Percentiles rank a stretch among this genome's conserved stretches.
Evolutionary conservation across 2,797 vertebrate genomes (phyloP).

Genomic region (Etheostoma nigrum): DNA sequence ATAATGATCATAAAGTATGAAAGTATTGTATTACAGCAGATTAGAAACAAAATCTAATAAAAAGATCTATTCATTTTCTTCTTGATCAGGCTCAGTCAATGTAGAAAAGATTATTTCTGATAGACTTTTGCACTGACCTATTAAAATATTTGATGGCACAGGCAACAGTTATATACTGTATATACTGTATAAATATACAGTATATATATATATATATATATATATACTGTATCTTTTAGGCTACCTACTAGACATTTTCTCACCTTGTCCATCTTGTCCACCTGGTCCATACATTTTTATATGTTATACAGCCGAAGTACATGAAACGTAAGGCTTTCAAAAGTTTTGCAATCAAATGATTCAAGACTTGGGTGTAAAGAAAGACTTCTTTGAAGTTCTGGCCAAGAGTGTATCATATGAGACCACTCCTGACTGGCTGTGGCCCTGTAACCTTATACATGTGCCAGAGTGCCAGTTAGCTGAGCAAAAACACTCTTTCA

Average conservation of each 20-base stretch:
- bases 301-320: not conserved
- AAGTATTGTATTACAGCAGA: not conserved
- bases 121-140: not conserved
- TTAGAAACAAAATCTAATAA: not conserved
- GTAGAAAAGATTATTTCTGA: not conserved
- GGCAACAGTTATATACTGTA: not conserved
- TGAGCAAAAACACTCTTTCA: constrained; percentile 28
- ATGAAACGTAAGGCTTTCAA: constrained; percentile 8
- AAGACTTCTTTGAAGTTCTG: constrained; percentile 56
- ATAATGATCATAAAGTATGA: not conserved
- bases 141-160: not conserved
- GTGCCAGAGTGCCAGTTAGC: constrained; percentile 61
- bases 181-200: too few species aligned
- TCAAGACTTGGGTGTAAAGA: constrained; percentile 56
- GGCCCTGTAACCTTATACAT: constrained; percentile 62
- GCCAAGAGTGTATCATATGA: constrained; percentile 66
- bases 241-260: too few species aligned
- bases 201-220: too few species aligned
- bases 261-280: too few species aligned
- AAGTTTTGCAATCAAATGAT: constrained; percentile 48
- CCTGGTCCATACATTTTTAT: not conserved
- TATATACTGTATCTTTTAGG: too few species aligned
- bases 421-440: constrained; percentile 48
- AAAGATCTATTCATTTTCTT: not conserved
- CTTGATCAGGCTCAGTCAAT: not conserved